Percentiles rank a stretch among this genome's conserved stretches.
These are phyloP conservation scores for Drosophila paracracens DNA, from an alignment of 2,888 invertebrate species.

Conservation along the genomic window DNA sequence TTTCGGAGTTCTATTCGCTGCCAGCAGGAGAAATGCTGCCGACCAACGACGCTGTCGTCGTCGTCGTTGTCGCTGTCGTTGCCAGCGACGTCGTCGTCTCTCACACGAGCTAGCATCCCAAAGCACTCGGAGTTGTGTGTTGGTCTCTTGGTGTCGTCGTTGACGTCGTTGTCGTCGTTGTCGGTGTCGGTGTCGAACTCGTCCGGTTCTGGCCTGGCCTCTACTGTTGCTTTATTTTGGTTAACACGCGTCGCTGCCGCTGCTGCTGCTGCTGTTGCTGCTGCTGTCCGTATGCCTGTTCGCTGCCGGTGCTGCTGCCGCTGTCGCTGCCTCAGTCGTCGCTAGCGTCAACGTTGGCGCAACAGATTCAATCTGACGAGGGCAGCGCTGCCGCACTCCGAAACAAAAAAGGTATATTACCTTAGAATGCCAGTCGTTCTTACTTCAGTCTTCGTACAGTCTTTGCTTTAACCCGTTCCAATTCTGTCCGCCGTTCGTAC, in stretches of 20 bases:
- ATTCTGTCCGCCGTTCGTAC: constrained; percentile 85
- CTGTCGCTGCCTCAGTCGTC: constrained; percentile 15
- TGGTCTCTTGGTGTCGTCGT: constrained; percentile 43
- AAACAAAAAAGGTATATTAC: constrained; percentile 85
- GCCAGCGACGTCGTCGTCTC: constrained; percentile 41
- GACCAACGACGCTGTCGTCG: constrained; percentile 30
- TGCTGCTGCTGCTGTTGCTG: constrained; percentile 20
- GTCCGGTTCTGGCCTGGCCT: constrained; percentile 67
- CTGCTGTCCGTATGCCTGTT: constrained; percentile 13
- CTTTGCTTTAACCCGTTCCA: constrained; percentile 86
- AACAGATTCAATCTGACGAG: constrained; percentile 70
- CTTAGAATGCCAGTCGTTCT: constrained; percentile 85
- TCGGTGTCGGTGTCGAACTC: constrained; percentile 60
- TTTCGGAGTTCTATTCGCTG: constrained; percentile 61
- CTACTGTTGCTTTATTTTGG: constrained; percentile 80
- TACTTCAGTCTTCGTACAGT: constrained; percentile 86
- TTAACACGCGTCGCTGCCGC: constrained; percentile 66
- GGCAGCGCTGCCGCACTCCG: constrained; percentile 78
- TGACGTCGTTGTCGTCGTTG: constrained; percentile 9
- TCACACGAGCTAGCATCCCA: constrained; percentile 56
- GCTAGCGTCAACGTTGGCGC: constrained; percentile 43
- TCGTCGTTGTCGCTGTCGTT: constrained; percentile 16
- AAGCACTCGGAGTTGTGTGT: constrained; percentile 23
- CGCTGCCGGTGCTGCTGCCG: constrained; percentile 13
- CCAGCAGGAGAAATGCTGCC: constrained; percentile 71